phyloP scores from a whole-genome alignment of 2,888 invertebrate species.

The Scaptomyza tumidula region DNA sequence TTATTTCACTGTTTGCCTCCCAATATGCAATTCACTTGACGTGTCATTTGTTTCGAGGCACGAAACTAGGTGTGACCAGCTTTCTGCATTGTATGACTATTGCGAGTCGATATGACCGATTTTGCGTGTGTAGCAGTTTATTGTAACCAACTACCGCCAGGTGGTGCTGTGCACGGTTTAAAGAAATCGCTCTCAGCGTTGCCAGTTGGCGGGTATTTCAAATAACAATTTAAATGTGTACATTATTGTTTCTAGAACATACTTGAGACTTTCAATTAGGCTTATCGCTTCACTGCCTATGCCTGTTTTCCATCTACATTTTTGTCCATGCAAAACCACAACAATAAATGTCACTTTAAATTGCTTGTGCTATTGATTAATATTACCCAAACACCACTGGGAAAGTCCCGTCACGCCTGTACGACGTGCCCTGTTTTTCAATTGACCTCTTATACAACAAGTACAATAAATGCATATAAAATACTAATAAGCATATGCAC shows the following conservation, averaged over 20 bases:
- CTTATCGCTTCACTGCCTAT: not conserved
- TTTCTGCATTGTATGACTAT: conserved; percentile 10
- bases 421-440: conserved; percentile 23
- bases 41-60: conserved; percentile 54
- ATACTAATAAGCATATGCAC: not conserved
- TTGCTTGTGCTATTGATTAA: conserved; percentile 16
- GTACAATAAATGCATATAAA: not conserved
- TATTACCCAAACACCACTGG: conserved; percentile 23
- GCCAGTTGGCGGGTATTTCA: conserved; percentile 20
- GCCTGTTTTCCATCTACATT: not conserved
- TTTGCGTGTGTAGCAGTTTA: not conserved
- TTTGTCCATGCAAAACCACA: conserved; percentile 14
- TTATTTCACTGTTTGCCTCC: conserved; percentile 42
- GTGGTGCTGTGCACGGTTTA: conserved; percentile 12
- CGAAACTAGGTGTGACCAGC: conserved; percentile 39
- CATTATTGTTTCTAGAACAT: conserved; percentile 9
- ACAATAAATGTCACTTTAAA: conserved; percentile 8
- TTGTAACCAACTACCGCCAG: conserved; percentile 8
- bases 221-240: conserved; percentile 1
- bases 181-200: not conserved
- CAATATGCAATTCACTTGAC: conserved; percentile 53
- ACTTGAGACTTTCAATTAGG: not conserved
- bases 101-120: not conserved
- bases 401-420: conserved; percentile 17
- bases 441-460: conserved; percentile 27